These are phyloP conservation scores for Callipepla californica DNA, from an alignment of 2,113 vertebrate species.

Conservation along the genomic window DNA sequence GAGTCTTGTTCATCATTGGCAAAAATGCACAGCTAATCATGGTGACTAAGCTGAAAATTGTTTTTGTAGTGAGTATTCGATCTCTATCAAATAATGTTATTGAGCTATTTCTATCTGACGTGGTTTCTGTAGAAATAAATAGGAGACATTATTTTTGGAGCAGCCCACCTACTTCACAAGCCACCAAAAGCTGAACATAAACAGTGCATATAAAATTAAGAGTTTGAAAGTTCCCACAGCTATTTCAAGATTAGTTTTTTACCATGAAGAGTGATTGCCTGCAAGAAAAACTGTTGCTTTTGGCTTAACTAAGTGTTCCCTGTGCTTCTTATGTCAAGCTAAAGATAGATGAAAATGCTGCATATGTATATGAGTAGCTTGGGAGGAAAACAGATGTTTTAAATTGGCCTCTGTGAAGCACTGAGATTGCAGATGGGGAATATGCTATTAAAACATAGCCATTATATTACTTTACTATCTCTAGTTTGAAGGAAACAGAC, in stretches of 20 bases:
- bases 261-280: background rate
- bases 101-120: background rate
- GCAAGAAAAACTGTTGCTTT: slow-evolving; percentile 31
- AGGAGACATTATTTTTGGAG: background rate
- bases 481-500: background rate
- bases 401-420: slow-evolving; percentile 8
- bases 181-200: slow-evolving; percentile 6
- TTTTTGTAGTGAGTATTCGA: background rate
- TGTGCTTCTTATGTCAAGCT: slow-evolving; percentile 9
- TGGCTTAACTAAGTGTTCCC: slow-evolving; percentile 4
- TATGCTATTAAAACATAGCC: background rate
- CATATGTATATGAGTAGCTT: background rate
- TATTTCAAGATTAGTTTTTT: slow-evolving; percentile 18
- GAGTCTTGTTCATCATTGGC: background rate
- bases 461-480: slow-evolving; percentile 4
- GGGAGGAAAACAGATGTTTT: slow-evolving; percentile 47
- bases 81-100: background rate
- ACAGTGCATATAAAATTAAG: background rate
- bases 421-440: background rate
- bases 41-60: background rate
- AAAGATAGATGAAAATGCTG: slow-evolving; percentile 40
- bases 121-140: background rate
- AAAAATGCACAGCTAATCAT: background rate
- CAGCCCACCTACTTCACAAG: background rate
- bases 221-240: slow-evolving; percentile 20